A percentile compares a stretch with the other conserved stretches of the same genome.
Conservation (phyloP, 2,888 invertebrate species). For the Pseudococcus jackbeardsleyi region DNA sequence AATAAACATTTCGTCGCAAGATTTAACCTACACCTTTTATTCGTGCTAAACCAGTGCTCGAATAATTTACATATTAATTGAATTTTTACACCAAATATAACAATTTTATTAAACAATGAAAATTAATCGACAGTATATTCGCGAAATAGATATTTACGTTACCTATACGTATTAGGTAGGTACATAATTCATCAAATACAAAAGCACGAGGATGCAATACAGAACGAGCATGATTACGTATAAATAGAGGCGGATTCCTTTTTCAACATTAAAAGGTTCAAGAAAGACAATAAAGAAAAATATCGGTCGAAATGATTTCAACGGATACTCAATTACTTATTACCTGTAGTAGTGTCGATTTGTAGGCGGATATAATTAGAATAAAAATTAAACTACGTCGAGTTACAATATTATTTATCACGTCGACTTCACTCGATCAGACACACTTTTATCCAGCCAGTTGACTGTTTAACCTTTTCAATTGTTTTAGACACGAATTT, state of each 20-base stretch:
- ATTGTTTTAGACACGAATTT: not conserved
- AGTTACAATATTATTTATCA: not conserved
- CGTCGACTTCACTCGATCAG: not conserved
- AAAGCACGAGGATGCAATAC: not conserved
- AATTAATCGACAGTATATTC: slow-evolving; percentile 3
- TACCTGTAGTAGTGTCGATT: no score
- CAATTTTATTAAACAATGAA: slow-evolving; percentile 9
- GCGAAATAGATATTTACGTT: not conserved
- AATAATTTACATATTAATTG: slow-evolving; percentile 42
- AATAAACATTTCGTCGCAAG: slow-evolving; percentile 48
- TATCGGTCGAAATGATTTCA: no score
- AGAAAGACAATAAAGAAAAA: no score
- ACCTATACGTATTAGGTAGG: no score
- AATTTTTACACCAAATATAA: slow-evolving; percentile 28
- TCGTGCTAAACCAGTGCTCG: not conserved
- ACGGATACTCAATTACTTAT: no score
- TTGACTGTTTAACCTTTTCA: slow-evolving; percentile 1
- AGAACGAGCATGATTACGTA: not conserved
- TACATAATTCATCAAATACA: not conserved
- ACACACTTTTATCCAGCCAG: not conserved
- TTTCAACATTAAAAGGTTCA: no score
- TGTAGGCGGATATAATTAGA: not conserved
- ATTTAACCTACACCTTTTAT: slow-evolving; percentile 20
- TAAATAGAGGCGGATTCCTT: no score
- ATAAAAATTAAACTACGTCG: not conserved